Evolutionary conservation across 1,140 invertebrate species (phyloP).

Genomic region (Bombus haemorrhoidalis): DNA sequence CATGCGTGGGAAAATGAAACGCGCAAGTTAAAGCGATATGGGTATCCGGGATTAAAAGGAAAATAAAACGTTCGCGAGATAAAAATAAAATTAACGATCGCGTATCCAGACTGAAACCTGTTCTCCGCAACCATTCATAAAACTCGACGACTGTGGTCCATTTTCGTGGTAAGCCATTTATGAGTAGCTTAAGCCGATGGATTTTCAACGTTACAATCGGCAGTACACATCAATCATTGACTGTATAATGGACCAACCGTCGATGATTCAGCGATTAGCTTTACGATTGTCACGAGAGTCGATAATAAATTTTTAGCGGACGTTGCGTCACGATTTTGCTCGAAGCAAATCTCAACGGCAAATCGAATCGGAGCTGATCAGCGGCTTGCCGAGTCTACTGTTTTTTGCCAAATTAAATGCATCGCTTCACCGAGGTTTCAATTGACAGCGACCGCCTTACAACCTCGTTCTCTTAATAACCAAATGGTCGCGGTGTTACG

Average conservation of each 20-base stretch:
- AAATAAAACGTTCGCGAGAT: conserved; percentile 39
- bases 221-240: conserved; percentile 14
- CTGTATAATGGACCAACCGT: background rate
- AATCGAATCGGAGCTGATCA: no score
- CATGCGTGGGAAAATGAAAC: background rate
- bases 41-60: background rate
- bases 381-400: no score
- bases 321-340: conserved; percentile 4
- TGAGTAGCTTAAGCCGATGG: background rate
- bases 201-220: background rate
- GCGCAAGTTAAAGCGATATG: background rate
- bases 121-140: conserved; percentile 33
- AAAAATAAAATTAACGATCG: conserved; percentile 21
- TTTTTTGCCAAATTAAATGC: conserved; percentile 72
- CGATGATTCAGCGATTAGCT: background rate
- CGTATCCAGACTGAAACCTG: conserved; percentile 21
- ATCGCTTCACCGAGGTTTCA: conserved; percentile 58
- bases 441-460: conserved; percentile 45
- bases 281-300: conserved; percentile 3
- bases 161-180: background rate
- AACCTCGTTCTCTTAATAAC: conserved; percentile 30
- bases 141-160: conserved; percentile 11
- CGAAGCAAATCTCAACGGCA: conserved; percentile 41
- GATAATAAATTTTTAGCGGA: background rate
- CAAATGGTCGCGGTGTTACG: conserved; percentile 4